A percentile compares a stretch with the other conserved stretches of the same genome.
phyloP scores from a whole-genome alignment of 2,797 vertebrate species.

The Macropodus opercularis region DNA sequence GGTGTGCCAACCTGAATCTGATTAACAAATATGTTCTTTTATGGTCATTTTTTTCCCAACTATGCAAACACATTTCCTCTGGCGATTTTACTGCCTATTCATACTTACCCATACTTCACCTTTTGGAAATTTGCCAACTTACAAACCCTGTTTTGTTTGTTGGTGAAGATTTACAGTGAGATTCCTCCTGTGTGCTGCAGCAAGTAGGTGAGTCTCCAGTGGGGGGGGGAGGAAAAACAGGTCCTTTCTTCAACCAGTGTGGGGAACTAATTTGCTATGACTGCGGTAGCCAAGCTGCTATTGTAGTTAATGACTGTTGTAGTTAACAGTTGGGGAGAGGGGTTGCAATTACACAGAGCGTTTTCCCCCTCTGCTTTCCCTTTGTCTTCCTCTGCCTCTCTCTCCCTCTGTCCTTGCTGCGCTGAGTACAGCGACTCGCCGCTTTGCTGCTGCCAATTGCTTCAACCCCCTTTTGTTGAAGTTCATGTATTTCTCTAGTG shows the following conservation, averaged over 20 bases:
- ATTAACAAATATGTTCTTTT: slow-evolving; percentile 84
- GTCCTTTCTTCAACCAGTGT: slow-evolving; percentile 75
- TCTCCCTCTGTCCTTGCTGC: slow-evolving; percentile 63
- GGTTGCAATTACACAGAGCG: slow-evolving; percentile 84
- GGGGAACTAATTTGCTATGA: slow-evolving; percentile 85
- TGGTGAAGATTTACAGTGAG: slow-evolving; percentile 49
- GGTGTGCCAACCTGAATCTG: slow-evolving; percentile 77
- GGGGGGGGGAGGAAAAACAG: slow-evolving; percentile 9
- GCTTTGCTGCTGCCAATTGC: slow-evolving; percentile 81
- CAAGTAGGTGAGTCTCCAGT: slow-evolving; percentile 40
- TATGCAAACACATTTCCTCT: slow-evolving; percentile 82
- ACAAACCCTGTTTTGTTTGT: slow-evolving; percentile 75
- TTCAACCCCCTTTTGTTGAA: slow-evolving; percentile 85
- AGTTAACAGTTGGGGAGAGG: slow-evolving; percentile 85
- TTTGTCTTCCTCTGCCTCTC: slow-evolving; percentile 69
- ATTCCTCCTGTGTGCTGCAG: slow-evolving; percentile 33
- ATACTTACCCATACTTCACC: slow-evolving; percentile 57
- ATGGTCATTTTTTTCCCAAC: slow-evolving; percentile 82
- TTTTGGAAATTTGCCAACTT: slow-evolving; percentile 68
- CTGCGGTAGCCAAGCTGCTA: slow-evolving; percentile 84
- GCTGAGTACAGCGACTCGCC: slow-evolving; percentile 80
- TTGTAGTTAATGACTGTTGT: slow-evolving; percentile 88
- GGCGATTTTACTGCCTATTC: slow-evolving; percentile 61
- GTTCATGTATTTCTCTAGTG: slow-evolving; percentile 83
- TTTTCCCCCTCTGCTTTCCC: slow-evolving; percentile 74